A percentile compares a stretch with the other conserved stretches of the same genome.
Conservation (phyloP, 2,888 invertebrate genomes). For the Meteorus cinctellus region DNA sequence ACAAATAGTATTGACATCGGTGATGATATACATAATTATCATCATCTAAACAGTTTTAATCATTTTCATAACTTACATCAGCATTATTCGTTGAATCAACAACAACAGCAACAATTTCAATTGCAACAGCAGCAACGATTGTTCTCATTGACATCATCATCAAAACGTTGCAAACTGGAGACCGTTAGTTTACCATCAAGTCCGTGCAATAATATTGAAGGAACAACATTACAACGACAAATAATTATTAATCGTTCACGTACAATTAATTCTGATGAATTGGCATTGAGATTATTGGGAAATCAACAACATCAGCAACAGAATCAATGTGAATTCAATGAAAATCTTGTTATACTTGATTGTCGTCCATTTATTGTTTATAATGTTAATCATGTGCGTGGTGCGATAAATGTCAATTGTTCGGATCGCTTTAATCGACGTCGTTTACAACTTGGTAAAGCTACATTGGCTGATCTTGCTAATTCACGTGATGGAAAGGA, state of each 20-base stretch:
- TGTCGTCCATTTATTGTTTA: slow-evolving; percentile 82
- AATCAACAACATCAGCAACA: slow-evolving; percentile 58
- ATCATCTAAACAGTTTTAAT: slow-evolving; percentile 36
- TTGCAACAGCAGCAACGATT: slow-evolving; percentile 29
- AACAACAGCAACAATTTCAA: slow-evolving; percentile 34
- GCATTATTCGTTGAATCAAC: slow-evolving; percentile 23
- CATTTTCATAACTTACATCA: slow-evolving; percentile 25
- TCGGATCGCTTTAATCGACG: slow-evolving; percentile 81
- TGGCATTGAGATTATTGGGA: slow-evolving; percentile 74
- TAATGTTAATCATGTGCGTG: slow-evolving; percentile 81
- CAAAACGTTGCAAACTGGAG: slow-evolving; percentile 77
- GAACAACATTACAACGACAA: slow-evolving; percentile 75
- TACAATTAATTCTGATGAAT: slow-evolving; percentile 74
- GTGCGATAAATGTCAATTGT: slow-evolving; percentile 83
- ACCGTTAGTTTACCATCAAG: slow-evolving; percentile 74
- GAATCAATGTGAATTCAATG: not conserved
- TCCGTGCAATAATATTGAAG: slow-evolving; percentile 75
- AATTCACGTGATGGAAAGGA: slow-evolving; percentile 80
- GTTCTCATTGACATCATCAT: slow-evolving; percentile 35
- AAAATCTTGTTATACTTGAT: slow-evolving; percentile 75
- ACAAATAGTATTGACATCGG: slow-evolving; percentile 51
- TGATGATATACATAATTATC: slow-evolving; percentile 50
- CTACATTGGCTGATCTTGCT: slow-evolving; percentile 80
- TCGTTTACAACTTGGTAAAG: slow-evolving; percentile 80
- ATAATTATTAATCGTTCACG: slow-evolving; percentile 75